Percentiles rank a stretch among this genome's conserved stretches.
Conservation (phyloP, 2,888 invertebrate species). For the Apodemia duryi region DNA sequence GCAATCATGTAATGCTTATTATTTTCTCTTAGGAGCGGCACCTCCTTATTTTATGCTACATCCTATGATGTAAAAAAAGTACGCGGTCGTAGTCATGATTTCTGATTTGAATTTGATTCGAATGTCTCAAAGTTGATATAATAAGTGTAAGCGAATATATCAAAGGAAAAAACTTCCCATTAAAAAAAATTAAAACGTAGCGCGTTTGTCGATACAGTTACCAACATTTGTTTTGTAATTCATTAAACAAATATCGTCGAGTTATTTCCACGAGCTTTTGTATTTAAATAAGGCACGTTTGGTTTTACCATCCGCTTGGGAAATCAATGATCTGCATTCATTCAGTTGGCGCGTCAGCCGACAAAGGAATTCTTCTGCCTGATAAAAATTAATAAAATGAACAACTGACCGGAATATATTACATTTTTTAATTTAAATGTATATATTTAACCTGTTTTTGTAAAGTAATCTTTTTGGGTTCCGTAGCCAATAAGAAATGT, state of each 20-base stretch:
- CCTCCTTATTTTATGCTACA: too few species aligned
- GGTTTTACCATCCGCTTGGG: conserved; percentile 65
- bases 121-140: too few species aligned
- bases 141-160: too few species aligned
- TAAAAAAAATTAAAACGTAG: too few species aligned
- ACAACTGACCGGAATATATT: conserved; percentile 16
- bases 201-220: not conserved
- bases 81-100: too few species aligned
- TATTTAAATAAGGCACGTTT: conserved; percentile 55
- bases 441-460: not conserved
- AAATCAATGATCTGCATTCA: conserved; percentile 63
- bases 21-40: too few species aligned
- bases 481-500: too few species aligned
- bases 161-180: too few species aligned
- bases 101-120: too few species aligned
- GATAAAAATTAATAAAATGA: conserved; percentile 49
- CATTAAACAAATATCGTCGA: conserved; percentile 23
- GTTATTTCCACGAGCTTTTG: conserved; percentile 33
- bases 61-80: too few species aligned
- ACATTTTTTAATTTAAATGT: not conserved
- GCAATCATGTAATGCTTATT: too few species aligned
- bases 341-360: conserved; percentile 47
- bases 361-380: conserved; percentile 47
- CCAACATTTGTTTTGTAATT: conserved; percentile 11
- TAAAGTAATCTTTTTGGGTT: too few species aligned